Conservation (phyloP, 1,140 invertebrate genomes). For the Drosophila lacertosa region DNA sequence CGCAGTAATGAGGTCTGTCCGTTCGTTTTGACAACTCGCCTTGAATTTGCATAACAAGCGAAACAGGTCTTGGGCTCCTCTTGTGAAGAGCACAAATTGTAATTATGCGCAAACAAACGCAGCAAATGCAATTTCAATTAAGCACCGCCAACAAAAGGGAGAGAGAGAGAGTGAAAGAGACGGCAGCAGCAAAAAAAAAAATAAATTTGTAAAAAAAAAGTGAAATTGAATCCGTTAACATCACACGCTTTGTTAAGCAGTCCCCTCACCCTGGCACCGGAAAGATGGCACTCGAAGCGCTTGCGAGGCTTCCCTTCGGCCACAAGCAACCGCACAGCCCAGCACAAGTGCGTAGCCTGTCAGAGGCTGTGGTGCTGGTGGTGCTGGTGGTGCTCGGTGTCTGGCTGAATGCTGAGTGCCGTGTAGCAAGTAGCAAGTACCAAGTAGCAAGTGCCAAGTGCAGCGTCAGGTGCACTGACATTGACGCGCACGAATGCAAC, state of each 20-base stretch:
- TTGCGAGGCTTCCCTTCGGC: slow-evolving; percentile 61
- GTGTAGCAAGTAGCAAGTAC: slow-evolving; percentile 5
- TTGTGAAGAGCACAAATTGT: slow-evolving; percentile 45
- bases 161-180: slow-evolving; percentile 7
- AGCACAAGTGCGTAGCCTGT: slow-evolving; percentile 52
- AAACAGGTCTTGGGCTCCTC: slow-evolving; percentile 42
- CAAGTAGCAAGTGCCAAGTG: slow-evolving; percentile 56
- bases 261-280: slow-evolving; percentile 3
- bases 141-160: slow-evolving; percentile 19
- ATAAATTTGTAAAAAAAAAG: slow-evolving; percentile 40
- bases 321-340: slow-evolving; percentile 13
- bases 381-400: background rate
- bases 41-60: slow-evolving; percentile 60
- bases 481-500: slow-evolving; percentile 55
- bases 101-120: slow-evolving; percentile 78
- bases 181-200: background rate
- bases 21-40: slow-evolving; percentile 16
- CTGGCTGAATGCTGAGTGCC: slow-evolving; percentile 26
- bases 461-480: slow-evolving; percentile 72
- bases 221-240: slow-evolving; percentile 73
- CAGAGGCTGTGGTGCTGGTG: slow-evolving; percentile 28
- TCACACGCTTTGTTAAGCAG: slow-evolving; percentile 60
- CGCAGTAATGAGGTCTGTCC: slow-evolving; percentile 33
- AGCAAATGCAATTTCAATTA: slow-evolving; percentile 79
- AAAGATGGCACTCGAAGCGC: slow-evolving; percentile 37